Base-by-base conservation (phyloP, 2,797 vertebrate species). In the Phalanger gymnotis region DNA sequence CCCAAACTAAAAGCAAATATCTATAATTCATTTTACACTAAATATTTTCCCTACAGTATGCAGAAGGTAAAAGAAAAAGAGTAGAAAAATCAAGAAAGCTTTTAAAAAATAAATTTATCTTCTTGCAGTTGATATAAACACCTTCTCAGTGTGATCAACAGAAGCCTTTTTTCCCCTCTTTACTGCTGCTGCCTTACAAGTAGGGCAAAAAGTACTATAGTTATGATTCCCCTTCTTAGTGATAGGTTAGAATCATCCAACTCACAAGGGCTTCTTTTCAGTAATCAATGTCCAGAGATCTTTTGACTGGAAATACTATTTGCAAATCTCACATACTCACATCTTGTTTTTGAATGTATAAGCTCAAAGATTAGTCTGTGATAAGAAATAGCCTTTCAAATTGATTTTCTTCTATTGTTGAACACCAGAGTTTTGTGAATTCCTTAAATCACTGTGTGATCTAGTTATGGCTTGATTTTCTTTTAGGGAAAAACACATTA, bases 401-500 rank as follows among this genome's bases (percentile, higher is more conserved):
- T 57, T 87, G 40, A 95, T 91, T 96, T 96, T 92, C 91, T 93
- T 92, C 95, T 91, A 93, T 93, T 94, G 52, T 91, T 91, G 56
- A 25, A 30, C 12, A 91, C 22, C 92, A 91, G 96, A 95, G 66
- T 91, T 92, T 95, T 95, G 55, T 0, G 1, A 96, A 97, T 95
- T 94, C 93, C 90, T 95, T 96, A 96, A 96, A 93, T 96, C 92
- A 90, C 2, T 30, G 40, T 92, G 91, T 90, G 94, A 94, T 96
- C 92, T 94, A 96, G 97, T 97, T 97, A 90, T 57, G 92, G 96
- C 81, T 95, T 95, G 89, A 93, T 95, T 97, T 51, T 97, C 93
- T 96, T 96, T 90, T 54, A 89, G 91, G 90, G 56, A 92, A 95
- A 51, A 96, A 95, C 92, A 58, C 16, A 92, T 94, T 47, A 54